Base-by-base conservation (phyloP, 2,113 vertebrate species). In the Xyrauchen texanus region DNA sequence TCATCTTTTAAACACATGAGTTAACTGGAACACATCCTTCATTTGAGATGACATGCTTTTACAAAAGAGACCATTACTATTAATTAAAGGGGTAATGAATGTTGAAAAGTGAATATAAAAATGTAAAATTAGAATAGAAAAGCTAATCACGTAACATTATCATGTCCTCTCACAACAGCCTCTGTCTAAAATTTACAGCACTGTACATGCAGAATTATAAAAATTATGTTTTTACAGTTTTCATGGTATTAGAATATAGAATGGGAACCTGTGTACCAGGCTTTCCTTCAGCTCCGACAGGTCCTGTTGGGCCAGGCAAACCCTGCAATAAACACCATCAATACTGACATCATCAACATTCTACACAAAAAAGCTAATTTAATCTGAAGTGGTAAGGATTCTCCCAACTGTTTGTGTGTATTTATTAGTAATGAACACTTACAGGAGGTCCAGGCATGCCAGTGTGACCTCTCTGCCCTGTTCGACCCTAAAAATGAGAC, bases 211-310 rank as follows among this genome's bases (percentile, higher is more conserved):
- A n/a, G 55, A 6, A 34, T 15, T 58, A 6, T 15, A 15, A 6
- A 58, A 58, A 58, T 58, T 6, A 58, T 58, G n/a, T 15, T 58
- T 58, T 58, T 58, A 55, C 60, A 66, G 79, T 79, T 80, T 63
- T 88, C 85, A 81, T 88, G 86, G 84, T 84, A 88, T 89, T 90
- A 89, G 89, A 90, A 93, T 92, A 89, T 90, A 92, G 90, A 93
- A 93, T 91, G 92, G 92, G 93, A 94, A 94, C 93, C 93, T 94
- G 93, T 94, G 91, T 94, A 94, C 93, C 93, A 92, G 93, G 92
- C 93, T 94, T 94, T 94, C 93, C 93, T 93, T 93, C 92, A 86
- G 91, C 72, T 92, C 93, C 93, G 87, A 85, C 83, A 81, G 87
- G 87, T 91, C 95, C 96, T 0, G 85, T 89, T 77, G 83, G 67